Evolutionary conservation across 2,888 invertebrate species (phyloP).

Genomic region (Notodonta ziczac): DNA sequence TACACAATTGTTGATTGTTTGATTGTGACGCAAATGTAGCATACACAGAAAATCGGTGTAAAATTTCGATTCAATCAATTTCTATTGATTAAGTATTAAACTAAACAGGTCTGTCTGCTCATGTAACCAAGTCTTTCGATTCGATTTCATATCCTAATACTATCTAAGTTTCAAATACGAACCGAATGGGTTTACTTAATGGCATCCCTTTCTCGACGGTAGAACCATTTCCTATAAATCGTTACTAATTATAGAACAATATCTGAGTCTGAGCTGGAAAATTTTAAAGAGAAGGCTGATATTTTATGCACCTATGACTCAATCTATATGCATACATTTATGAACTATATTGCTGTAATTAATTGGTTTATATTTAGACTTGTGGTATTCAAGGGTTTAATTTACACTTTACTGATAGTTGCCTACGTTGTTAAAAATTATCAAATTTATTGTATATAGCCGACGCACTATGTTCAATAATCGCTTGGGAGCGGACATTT

Average conservation of each 20-base stretch:
- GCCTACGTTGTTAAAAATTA: no score
- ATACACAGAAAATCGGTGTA: slow-evolving; percentile 12
- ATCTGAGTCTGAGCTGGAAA: background rate
- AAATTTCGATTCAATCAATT: background rate
- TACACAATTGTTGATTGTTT: slow-evolving; percentile 21
- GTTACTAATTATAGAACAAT: background rate
- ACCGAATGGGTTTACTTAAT: background rate
- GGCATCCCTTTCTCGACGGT: background rate
- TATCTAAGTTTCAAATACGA: background rate
- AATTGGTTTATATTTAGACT: background rate
- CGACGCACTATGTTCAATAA: no score
- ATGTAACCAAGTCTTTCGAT: no score
- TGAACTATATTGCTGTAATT: background rate
- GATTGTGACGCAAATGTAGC: slow-evolving; percentile 14
- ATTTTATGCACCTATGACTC: slow-evolving; percentile 3
- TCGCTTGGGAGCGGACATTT: no score
- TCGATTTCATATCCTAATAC: no score
- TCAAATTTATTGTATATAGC: no score
- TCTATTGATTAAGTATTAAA: background rate
- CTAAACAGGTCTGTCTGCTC: background rate
- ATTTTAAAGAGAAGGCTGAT: background rate
- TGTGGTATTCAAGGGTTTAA: background rate
- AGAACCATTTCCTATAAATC: background rate
- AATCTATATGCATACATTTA: background rate
- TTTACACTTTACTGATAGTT: background rate